phyloP scores from a whole-genome alignment of 2,113 vertebrate genomes.

The Bujurquina vittata region DNA sequence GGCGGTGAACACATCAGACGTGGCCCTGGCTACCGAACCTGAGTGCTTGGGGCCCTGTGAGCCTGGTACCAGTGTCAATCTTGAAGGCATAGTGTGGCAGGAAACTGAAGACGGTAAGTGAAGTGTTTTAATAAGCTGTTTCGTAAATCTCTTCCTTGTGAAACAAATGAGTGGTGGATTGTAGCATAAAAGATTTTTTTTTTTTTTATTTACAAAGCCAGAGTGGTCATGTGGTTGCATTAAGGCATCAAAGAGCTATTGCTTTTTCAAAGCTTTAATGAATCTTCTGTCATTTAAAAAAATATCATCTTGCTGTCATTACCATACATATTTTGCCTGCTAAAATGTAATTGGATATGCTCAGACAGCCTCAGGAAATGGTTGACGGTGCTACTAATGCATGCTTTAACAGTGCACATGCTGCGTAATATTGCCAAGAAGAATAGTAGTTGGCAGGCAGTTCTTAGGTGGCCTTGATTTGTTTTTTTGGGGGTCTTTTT shows the following conservation, averaged over 20 bases:
- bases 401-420: slow-evolving; percentile 49
- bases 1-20: slow-evolving; percentile 96
- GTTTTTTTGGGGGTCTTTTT: slow-evolving; percentile 16
- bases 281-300: slow-evolving; percentile 16
- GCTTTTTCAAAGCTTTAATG: slow-evolving; percentile 10
- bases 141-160: not conserved
- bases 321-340: slow-evolving; percentile 34
- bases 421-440: slow-evolving; percentile 50
- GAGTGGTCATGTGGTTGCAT: slow-evolving; percentile 2
- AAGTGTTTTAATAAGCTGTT: not conserved
- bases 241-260: slow-evolving; percentile 9
- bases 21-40: slow-evolving; percentile 93
- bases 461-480: slow-evolving; percentile 69
- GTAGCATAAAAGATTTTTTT: not conserved
- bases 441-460: slow-evolving; percentile 58
- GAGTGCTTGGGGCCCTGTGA: slow-evolving; percentile 98
- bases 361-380: slow-evolving; percentile 38
- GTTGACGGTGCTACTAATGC: slow-evolving; percentile 36
- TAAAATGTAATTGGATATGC: slow-evolving; percentile 51
- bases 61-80: slow-evolving; percentile 97
- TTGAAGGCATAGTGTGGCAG: slow-evolving; percentile 99
- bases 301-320: slow-evolving; percentile 32
- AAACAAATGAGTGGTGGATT: slow-evolving; percentile 7
- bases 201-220: not conserved
- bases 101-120: slow-evolving; percentile 97